These are phyloP conservation scores for Phacellophora camtschatica DNA, from an alignment of 30 jellyfish, hydroid and myxozoan species.

Conservation along the genomic window DNA sequence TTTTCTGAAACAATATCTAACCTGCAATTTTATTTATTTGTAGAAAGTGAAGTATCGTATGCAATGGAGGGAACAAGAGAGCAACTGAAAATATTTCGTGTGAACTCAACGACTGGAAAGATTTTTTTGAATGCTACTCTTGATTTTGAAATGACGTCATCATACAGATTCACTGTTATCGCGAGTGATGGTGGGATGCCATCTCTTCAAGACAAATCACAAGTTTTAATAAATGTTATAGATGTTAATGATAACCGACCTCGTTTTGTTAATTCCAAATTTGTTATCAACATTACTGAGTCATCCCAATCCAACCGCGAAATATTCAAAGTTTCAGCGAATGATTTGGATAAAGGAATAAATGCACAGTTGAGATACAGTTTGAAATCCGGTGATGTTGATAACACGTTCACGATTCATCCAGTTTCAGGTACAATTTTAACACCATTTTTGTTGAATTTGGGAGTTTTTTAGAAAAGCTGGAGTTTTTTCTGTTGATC, in stretches of 20 bases:
- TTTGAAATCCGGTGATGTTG: constrained; percentile 67
- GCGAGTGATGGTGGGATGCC: constrained; percentile 83
- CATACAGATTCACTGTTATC: constrained; percentile 59
- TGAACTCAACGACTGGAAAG: constrained; percentile 65
- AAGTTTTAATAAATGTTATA: constrained; percentile 53
- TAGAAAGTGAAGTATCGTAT: constrained; percentile 42
- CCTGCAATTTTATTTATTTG: no score
- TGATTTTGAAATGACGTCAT: constrained; percentile 62
- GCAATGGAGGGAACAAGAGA: constrained; percentile 9
- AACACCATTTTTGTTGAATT: background rate
- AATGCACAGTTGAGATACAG: constrained; percentile 70
- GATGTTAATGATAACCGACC: constrained; percentile 93
- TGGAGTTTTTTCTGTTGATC: no score
- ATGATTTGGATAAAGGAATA: constrained; percentile 63
- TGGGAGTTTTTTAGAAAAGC: background rate
- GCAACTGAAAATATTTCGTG: constrained; percentile 22
- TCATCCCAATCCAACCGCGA: constrained; percentile 49
- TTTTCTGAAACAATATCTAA: no score
- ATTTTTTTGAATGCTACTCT: constrained; percentile 46
- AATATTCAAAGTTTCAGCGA: constrained; percentile 69
- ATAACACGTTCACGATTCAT: constrained; percentile 66
- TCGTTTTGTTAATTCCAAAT: constrained; percentile 12
- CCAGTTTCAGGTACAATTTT: constrained; percentile 68
- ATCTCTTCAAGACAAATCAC: constrained; percentile 61
- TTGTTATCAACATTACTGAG: constrained; percentile 53